Percentiles rank a stretch among this genome's conserved stretches.
Conservation (phyloP, 1,140 invertebrate genomes). For the Planococcus citri region DNA sequence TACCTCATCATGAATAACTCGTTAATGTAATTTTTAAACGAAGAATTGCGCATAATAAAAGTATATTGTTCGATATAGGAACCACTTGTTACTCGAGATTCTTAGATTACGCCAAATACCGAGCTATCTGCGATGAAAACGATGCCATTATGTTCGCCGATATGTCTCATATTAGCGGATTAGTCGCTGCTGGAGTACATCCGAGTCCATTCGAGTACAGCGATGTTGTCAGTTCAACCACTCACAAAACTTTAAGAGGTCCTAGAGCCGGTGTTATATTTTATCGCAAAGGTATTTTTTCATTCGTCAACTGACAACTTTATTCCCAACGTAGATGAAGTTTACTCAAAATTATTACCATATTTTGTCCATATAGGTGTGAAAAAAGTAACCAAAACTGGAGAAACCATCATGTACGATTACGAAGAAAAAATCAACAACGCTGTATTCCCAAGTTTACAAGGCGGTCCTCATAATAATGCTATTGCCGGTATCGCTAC, state of each 20-base stretch:
- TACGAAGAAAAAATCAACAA: constrained; percentile 78
- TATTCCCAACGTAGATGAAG: background rate
- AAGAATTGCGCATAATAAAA: no score
- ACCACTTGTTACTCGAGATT: constrained; percentile 76
- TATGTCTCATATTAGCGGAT: constrained; percentile 88
- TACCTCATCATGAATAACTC: background rate
- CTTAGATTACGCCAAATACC: constrained; percentile 78
- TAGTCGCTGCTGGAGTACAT: constrained; percentile 75
- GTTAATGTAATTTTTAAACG: no score
- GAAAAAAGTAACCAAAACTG: constrained; percentile 54
- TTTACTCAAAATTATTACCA: no score
- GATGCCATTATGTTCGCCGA: constrained; percentile 84
- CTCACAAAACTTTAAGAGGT: constrained; percentile 87
- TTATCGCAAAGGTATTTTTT: constrained; percentile 58
- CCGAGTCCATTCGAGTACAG: constrained; percentile 86
- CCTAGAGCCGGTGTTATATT: constrained; percentile 83
- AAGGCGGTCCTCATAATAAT: constrained; percentile 91
- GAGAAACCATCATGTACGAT: constrained; percentile 68
- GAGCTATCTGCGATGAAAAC: constrained; percentile 73
- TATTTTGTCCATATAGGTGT: no score
- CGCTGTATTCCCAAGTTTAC: constrained; percentile 85
- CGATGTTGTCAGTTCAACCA: constrained; percentile 91
- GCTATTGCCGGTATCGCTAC: constrained; percentile 83
- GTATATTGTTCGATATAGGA: constrained; percentile 39
- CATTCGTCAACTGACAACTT: background rate